Evolutionary conservation across 2,888 invertebrate species (phyloP).

Genomic region (Meteorus colon): DNA sequence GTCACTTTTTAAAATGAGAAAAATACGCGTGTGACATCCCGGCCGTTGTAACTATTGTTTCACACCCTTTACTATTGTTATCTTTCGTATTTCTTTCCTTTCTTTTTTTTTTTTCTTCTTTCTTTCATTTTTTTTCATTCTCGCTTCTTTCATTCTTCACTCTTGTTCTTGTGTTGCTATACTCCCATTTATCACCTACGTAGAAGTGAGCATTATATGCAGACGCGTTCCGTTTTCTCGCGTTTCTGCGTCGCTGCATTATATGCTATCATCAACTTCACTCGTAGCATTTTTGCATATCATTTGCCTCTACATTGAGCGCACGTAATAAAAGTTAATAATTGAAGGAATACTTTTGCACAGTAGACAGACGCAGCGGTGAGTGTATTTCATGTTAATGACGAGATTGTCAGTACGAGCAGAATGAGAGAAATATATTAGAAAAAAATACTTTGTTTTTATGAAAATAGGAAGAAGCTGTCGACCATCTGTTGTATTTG

Average conservation of each 20-base stretch:
- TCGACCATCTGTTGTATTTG: not conserved
- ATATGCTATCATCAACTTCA: conserved; percentile 6
- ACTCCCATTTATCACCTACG: conserved; percentile 45
- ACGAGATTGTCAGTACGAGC: not conserved
- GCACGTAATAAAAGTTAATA: conserved; percentile 47
- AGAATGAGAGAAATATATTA: too few species aligned
- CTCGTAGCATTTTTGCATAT: not conserved
- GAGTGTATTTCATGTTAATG: not conserved
- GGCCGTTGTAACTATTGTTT: not conserved
- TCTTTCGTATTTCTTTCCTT: conserved; percentile 2
- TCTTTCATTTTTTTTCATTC: conserved; percentile 16
- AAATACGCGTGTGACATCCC: conserved; percentile 5
- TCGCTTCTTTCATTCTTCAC: conserved; percentile 19
- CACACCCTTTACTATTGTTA: not conserved
- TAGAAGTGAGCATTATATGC: not conserved
- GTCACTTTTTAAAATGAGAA: conserved; percentile 10
- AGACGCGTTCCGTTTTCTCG: not conserved
- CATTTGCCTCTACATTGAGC: not conserved
- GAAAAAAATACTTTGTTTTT: too few species aligned
- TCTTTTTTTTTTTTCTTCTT: conserved; percentile 25
- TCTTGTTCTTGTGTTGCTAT: conserved; percentile 25
- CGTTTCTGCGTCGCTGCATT: not conserved
- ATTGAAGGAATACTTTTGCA: conserved; percentile 9
- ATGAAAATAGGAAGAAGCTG: not conserved
- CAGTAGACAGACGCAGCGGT: not conserved